Percentiles rank a stretch among this genome's conserved stretches.
Evolutionary conservation across 2,888 invertebrate species (phyloP).

Genomic region (Protodeltote pygarga): DNA sequence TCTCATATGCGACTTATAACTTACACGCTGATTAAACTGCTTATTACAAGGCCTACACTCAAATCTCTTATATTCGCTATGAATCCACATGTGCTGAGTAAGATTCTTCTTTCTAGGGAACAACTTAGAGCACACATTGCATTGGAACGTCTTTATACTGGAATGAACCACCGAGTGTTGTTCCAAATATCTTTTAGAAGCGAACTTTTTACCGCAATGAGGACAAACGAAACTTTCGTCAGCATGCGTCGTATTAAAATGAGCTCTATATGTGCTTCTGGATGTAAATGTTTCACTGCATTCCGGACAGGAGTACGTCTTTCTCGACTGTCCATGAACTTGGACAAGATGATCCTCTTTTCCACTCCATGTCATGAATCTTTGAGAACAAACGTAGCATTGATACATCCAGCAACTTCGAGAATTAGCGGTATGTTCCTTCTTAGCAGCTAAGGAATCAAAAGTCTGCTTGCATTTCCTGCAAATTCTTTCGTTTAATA

Average conservation of each 20-base stretch:
- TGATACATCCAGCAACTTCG: slow-evolving; percentile 71
- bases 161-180: slow-evolving; percentile 84
- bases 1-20: slow-evolving; percentile 76
- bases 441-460: slow-evolving; percentile 60
- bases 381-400: slow-evolving; percentile 68
- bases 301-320: slow-evolving; percentile 68
- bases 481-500: slow-evolving; percentile 64
- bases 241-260: slow-evolving; percentile 72
- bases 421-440: slow-evolving; percentile 62
- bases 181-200: slow-evolving; percentile 64
- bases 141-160: slow-evolving; percentile 78
- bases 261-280: slow-evolving; percentile 65
- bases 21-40: slow-evolving; percentile 75
- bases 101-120: slow-evolving; percentile 76
- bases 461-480: slow-evolving; percentile 72
- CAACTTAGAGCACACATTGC: slow-evolving; percentile 78
- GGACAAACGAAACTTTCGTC: slow-evolving; percentile 70
- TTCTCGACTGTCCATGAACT: slow-evolving; percentile 60
- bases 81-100: slow-evolving; percentile 77
- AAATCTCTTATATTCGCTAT: slow-evolving; percentile 74
- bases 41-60: slow-evolving; percentile 73
- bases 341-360: slow-evolving; percentile 68
- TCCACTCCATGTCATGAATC: slow-evolving; percentile 66
- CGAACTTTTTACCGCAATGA: slow-evolving; percentile 71
- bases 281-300: slow-evolving; percentile 66